Evolutionary conservation across 2,888 invertebrate genomes (phyloP).

Genomic region (Eupsilia transversa): DNA sequence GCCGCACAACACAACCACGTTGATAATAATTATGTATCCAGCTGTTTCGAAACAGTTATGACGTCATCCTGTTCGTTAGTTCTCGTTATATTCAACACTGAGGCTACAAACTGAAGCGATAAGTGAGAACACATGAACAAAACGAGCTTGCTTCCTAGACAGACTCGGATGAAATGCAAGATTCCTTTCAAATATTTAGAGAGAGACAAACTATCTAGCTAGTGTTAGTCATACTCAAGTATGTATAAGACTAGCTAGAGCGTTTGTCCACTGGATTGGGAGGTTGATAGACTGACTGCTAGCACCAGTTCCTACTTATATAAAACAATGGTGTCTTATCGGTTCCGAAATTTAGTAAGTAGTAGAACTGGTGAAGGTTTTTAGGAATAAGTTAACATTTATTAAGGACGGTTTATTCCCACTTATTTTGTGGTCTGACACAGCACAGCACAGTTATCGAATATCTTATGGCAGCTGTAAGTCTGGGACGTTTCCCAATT

Average conservation of each 20-base stretch:
- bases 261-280: not conserved
- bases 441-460: not conserved
- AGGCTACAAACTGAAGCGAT: slow-evolving; percentile 38
- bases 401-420: not conserved
- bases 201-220: no score
- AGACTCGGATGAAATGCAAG: slow-evolving; percentile 35
- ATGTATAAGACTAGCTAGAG: slow-evolving; percentile 32
- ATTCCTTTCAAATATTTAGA: slow-evolving; percentile 47
- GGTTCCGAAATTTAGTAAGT: not conserved
- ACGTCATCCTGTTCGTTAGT: slow-evolving; percentile 43
- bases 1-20: not conserved
- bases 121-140: slow-evolving; percentile 49
- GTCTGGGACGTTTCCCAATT: no score
- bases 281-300: not conserved
- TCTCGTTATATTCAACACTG: slow-evolving; percentile 29
- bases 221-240: no score
- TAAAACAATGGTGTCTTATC: not conserved
- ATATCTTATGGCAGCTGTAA: not conserved
- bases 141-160: slow-evolving; percentile 23
- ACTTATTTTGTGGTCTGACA: not conserved
- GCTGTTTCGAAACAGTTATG: slow-evolving; percentile 25
- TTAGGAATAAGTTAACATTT: not conserved
- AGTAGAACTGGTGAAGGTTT: not conserved
- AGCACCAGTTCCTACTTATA: not conserved
- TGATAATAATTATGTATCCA: slow-evolving; percentile 11